phyloP scores from a whole-genome alignment of 2,888 invertebrate species.

The Craniophora ligustri region DNA sequence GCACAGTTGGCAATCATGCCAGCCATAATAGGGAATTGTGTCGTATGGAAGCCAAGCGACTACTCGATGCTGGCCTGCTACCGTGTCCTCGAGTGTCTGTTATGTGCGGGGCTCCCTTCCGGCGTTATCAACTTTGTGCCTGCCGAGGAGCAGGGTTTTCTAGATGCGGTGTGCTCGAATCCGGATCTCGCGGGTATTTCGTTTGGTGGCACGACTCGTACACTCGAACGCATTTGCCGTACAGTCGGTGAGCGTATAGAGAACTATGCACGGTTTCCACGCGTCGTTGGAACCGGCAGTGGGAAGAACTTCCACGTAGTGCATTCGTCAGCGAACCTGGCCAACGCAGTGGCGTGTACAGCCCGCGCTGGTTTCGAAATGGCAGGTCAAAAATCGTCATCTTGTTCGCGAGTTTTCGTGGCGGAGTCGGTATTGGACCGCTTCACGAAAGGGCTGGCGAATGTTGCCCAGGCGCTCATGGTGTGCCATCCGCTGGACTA shows the following conservation, averaged over 20 bases:
- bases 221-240: constrained; percentile 95
- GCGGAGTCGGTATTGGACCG: constrained; percentile 93
- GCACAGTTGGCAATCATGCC: constrained; percentile 96
- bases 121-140: constrained; percentile 98
- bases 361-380: constrained; percentile 96
- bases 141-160: constrained; percentile 96
- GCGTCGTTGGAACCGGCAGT: constrained; percentile 96
- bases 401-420: constrained; percentile 96
- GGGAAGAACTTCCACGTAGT: constrained; percentile 98
- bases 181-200: constrained; percentile 96
- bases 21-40: constrained; percentile 94
- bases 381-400: constrained; percentile 98
- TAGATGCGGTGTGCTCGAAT: constrained; percentile 93
- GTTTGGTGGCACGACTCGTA: constrained; percentile 97
- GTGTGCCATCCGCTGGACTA: constrained; percentile 94
- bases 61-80: constrained; percentile 97
- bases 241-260: constrained; percentile 94
- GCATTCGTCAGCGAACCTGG: constrained; percentile 94
- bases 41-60: constrained; percentile 98
- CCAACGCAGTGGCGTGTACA: constrained; percentile 92
- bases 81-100: constrained; percentile 94
- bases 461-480: constrained; percentile 91
- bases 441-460: constrained; percentile 64
- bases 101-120: constrained; percentile 96
- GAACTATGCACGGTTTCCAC: constrained; percentile 94